Evolutionary conservation across 2,113 vertebrate genomes (phyloP), one percentile per base, ranked within the genome.

Genomic region (Cryptoleucopteryx plumbea): DNA sequence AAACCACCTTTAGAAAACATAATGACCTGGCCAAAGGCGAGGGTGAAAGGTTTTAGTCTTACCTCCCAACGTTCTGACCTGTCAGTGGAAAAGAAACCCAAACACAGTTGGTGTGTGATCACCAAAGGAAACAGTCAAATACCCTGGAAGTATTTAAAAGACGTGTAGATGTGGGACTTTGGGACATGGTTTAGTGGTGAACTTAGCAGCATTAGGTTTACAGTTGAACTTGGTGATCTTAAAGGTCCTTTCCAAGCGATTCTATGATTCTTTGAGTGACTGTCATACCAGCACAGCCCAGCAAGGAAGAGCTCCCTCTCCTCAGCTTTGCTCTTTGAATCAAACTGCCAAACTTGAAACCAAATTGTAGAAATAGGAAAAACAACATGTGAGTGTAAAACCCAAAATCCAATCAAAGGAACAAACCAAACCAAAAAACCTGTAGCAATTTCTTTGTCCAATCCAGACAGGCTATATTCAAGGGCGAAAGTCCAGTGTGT

Each of bases 71-170:
- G 10, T 53, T 45, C 59, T 63, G 47, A 31, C 45, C 32, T 17
- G 7, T 6, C n/a, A 23, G 2, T 16, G 16, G 26, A 74, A 61
- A 11, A 90, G 45, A 80, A 40, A 32, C 2, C 10, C 10, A 21
- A 81, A 3, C 3, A 5, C 17, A 21, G n/a, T 4, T 59, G 6
- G 25, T 32, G n/a, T 2, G 2, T 50, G 45, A 27, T 15, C 2
- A 2, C 17, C 21, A 48, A 50, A 82, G 32, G 38, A 53, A 90
- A 36, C 5, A 17, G 34, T 67, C 56, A 9, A 79, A 40, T 53
- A 65, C 10, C 18, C 48, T 65, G 48, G 31, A 27, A 9, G 14
- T n/a, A n/a, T 65, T 53, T 29, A 27, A 53, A 65, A 34, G 31
- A 43, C 2, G 0, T 22, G 17, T 65, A 80, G 47, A 53, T 21